These are phyloP conservation scores for Teleogryllus occipitalis DNA, from an alignment of 1,140 invertebrate species.

Conservation along the genomic window DNA sequence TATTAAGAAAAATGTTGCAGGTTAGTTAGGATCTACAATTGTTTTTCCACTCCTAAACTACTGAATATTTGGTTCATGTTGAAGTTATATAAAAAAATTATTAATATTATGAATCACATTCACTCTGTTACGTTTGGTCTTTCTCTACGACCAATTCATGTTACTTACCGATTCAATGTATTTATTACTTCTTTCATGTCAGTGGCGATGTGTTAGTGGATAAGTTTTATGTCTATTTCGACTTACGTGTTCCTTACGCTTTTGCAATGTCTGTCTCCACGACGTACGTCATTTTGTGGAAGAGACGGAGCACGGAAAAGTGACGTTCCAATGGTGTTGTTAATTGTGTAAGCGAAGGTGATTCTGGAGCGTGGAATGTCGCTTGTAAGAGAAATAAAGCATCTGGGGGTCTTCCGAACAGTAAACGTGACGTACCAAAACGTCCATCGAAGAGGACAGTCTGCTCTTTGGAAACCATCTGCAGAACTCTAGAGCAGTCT, in stretches of 20 bases:
- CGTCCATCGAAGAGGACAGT: neutral
- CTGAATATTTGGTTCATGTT: neutral
- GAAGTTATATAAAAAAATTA: neutral
- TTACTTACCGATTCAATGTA: neutral
- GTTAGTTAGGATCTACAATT: neutral
- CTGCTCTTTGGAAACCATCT: neutral
- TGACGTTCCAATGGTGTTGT: neutral
- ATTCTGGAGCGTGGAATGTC: too few relatives aligned
- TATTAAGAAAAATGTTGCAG: neutral
- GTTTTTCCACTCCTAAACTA: neutral
- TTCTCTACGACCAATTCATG: neutral
- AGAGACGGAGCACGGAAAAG: too few relatives aligned
- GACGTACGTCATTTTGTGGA: too few relatives aligned
- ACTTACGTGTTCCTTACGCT: neutral
- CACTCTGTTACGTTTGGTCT: neutral
- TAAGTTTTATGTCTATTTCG: neutral
- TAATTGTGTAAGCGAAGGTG: neutral
- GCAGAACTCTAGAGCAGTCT: neutral
- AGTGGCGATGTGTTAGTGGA: neutral
- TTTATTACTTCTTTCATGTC: conserved; percentile 5
- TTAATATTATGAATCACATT: neutral
- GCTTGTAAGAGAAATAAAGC: neutral
- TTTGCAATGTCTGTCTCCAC: neutral
- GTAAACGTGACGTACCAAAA: neutral
- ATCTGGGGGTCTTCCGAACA: neutral